Conservation (phyloP, 1,140 invertebrate species). For the Scaptomyza graminum region DNA sequence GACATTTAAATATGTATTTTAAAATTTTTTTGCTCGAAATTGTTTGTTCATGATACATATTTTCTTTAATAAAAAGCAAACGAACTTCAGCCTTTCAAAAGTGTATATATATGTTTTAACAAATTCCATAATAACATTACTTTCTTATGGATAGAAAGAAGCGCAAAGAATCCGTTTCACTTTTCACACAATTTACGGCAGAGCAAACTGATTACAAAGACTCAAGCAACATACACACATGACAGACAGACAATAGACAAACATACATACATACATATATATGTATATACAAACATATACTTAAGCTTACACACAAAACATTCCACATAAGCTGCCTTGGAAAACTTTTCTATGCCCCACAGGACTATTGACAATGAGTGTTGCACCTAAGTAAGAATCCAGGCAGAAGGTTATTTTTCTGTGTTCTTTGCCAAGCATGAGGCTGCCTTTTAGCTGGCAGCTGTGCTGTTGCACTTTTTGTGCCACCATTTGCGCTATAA, state of each 20-base stretch:
- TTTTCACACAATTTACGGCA: conserved; percentile 54
- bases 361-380: conserved; percentile 62
- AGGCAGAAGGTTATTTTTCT: conserved; percentile 7
- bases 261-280: background rate
- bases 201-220: conserved; percentile 40
- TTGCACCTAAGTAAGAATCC: conserved; percentile 47
- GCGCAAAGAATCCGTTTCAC: conserved; percentile 52
- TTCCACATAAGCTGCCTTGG: conserved; percentile 5
- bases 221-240: conserved; percentile 12
- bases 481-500: conserved; percentile 62
- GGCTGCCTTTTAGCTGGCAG: conserved; percentile 47
- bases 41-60: no score
- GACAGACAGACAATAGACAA: conserved; percentile 56
- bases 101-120: background rate
- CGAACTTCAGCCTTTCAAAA: background rate
- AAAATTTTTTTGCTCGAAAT: no score
- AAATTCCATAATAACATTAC: background rate
- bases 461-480: conserved; percentile 73
- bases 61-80: no score
- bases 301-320: conserved; percentile 3
- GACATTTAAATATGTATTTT: no score
- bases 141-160: conserved; percentile 20
- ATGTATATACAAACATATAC: conserved; percentile 15
- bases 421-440: conserved; percentile 33
- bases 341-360: conserved; percentile 33